Evolutionary conservation across 1,140 invertebrate species (phyloP), one percentile per base, ranked within the genome.

Genomic region (Apis dorsata): DNA sequence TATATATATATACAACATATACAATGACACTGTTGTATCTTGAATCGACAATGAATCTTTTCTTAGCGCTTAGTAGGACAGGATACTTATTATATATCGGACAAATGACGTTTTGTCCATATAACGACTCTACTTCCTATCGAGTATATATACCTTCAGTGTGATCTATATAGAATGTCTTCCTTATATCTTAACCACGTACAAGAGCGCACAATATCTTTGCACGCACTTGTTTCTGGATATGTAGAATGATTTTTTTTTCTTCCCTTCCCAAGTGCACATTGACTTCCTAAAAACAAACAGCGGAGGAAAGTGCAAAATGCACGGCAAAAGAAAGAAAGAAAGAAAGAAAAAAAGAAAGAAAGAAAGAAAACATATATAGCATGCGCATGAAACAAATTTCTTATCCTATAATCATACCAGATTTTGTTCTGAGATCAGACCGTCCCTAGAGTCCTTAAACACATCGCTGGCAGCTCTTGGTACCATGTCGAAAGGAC

Each of bases 401-500:
- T 81, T 74, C 51, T 83, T 88, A 86, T 85, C 88, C 83, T 44
- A 90, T 93, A 93, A 92, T 93, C 87, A 93, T 85, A 93, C 81
- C 87, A 91, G 92, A 91, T 94, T 94, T 85, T 94, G 90, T 94
- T 94, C 93, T 85, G 92, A 93, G 90, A 94, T 93, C 89, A 94
- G 93, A 92, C 90, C 90, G 89, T 94, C 93, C 90, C 90, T 94
- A 93, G 93, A 92, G 88, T 94, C 91, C 88, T 88, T 94, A 94
- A 93, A 93, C 91, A 90, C 90, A 78, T 94, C 94, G 85, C 93
- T 95, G 93, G 93, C 94, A 89, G 93, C 94, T 83, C 93, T 94
- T 87, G 94, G 94, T 92, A 90, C 89, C 89, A 90, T 91, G 90
- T 88, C 93, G 89, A 94, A 94, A 91, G 94, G 93, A 93, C 93